These are phyloP conservation scores for Oxycera nigricornis DNA, from an alignment of 2,888 invertebrate genomes.

Conservation along the genomic window DNA sequence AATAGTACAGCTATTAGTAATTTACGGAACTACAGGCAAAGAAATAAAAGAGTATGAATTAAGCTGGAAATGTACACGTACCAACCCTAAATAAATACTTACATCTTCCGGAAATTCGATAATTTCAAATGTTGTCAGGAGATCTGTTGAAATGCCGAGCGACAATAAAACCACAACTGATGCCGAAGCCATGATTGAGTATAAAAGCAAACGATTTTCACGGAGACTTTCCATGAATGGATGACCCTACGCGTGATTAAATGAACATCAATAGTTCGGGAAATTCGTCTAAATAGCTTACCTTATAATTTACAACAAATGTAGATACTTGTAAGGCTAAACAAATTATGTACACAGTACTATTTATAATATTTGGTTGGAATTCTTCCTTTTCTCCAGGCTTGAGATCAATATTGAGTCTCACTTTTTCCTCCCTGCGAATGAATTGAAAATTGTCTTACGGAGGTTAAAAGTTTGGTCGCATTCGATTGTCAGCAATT, in stretches of 20 bases:
- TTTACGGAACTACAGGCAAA: conserved; percentile 80
- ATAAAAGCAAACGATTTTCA: conserved; percentile 91
- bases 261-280: background rate
- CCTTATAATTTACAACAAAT: conserved; percentile 98
- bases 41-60: background rate
- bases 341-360: conserved; percentile 97
- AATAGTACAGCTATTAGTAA: conserved; percentile 82
- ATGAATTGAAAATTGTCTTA: background rate
- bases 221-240: conserved; percentile 97
- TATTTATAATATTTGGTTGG: conserved; percentile 93
- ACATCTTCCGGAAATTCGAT: conserved; percentile 93
- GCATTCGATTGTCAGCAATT: no score
- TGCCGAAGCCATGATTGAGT: conserved; percentile 86
- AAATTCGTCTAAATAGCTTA: conserved; percentile 60
- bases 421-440: conserved; percentile 67
- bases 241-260: conserved; percentile 75
- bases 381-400: conserved; percentile 83
- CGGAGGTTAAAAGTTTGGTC: background rate
- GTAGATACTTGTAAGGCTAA: conserved; percentile 97
- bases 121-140: conserved; percentile 91
- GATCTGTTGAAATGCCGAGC: conserved; percentile 82
- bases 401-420: conserved; percentile 67
- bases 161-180: conserved; percentile 84
- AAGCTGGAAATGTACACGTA: background rate
- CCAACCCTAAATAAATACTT: conserved; percentile 58